Conservation (phyloP, 2,888 invertebrate species). For the Eupithecia subfuscata region DNA sequence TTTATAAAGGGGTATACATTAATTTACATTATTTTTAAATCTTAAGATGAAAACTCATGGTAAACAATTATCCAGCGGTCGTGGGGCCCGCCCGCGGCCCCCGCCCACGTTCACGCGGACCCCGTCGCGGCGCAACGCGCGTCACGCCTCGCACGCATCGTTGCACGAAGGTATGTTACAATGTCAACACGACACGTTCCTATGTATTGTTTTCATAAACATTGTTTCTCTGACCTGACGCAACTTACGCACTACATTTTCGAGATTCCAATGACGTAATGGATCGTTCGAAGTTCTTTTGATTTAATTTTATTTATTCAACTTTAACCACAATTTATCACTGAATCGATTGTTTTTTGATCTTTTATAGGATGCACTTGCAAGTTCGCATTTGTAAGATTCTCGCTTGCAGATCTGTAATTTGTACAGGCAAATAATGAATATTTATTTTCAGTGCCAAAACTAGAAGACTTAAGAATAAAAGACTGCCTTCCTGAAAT, state of each 20-base stretch:
- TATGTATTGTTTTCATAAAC: constrained; percentile 22
- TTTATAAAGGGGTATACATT: neutral
- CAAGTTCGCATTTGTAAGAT: too few relatives aligned
- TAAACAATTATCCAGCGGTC: constrained; percentile 75
- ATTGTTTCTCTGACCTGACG: constrained; percentile 3
- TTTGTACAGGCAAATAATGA: neutral
- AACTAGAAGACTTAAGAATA: constrained; percentile 83
- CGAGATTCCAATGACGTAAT: neutral
- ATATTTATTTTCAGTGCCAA: constrained; percentile 68
- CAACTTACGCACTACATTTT: neutral
- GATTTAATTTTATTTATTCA: neutral
- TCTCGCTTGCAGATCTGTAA: neutral
- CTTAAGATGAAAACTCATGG: constrained; percentile 11
- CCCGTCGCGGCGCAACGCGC: constrained; percentile 89
- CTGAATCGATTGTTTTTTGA: neutral
- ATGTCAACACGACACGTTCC: constrained; percentile 24
- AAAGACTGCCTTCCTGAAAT: constrained; percentile 81
- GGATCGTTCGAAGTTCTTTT: neutral
- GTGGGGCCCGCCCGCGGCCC: constrained; percentile 84
- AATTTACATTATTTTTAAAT: neutral
- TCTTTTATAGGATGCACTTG: neutral
- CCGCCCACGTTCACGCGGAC: constrained; percentile 91
- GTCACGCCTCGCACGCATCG: constrained; percentile 75
- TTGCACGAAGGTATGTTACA: constrained; percentile 70
- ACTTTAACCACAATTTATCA: neutral